Base-by-base conservation (phyloP, 2,888 invertebrate genomes). In the Netelia virgata region DNA sequence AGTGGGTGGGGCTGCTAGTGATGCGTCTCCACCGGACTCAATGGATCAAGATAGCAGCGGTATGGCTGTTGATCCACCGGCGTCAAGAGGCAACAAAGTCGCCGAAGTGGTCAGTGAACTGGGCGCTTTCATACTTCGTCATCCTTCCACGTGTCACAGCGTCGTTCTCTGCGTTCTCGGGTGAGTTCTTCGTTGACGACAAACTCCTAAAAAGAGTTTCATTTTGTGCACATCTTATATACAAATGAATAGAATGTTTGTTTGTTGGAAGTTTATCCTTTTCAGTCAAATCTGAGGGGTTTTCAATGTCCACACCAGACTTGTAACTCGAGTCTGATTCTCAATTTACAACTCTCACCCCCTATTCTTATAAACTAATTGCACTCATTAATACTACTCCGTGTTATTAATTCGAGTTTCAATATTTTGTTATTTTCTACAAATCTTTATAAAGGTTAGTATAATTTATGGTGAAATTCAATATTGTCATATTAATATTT, bases 61-160 rank as follows among this genome's bases (percentile, higher is more conserved):
- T 78, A 97, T 96, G 96, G 97, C 96, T 86, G 96, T 96, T 18
- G 95, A 94, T 75, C 94, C 95, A 61, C 94, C 95, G 43, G 90
- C 94, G n/a, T 87, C 90, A 1, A 89, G 91, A 3, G 91, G 91
- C 18, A 93, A 90, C 57, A 92, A 92, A 88, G 94, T 96, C 0
- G 95, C 96, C 18, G 97, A 97, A 90, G 96, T 96, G 1, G 96
- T 98, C 83, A 97, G 97, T 86, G 98, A 98, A 91, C 94, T 98
- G 84, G 98, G 98, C 50, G 95, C 95, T 66, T 95, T 97, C 69
- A 94, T 97, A 86, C 94, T 98, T 83, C 94, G 96, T 18, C 96
- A 95, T 90, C 96, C 95, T 18, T 94, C 95, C 14, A 96, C 96
- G 3, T 95, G 96, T 86, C 96, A 96, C 87, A 95, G 96, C 18